A percentile compares a stretch with the other conserved stretches of the same genome.
These are phyloP conservation scores for Myopa tessellatipennis DNA, from an alignment of 2,888 invertebrate species.

Conservation along the genomic window DNA sequence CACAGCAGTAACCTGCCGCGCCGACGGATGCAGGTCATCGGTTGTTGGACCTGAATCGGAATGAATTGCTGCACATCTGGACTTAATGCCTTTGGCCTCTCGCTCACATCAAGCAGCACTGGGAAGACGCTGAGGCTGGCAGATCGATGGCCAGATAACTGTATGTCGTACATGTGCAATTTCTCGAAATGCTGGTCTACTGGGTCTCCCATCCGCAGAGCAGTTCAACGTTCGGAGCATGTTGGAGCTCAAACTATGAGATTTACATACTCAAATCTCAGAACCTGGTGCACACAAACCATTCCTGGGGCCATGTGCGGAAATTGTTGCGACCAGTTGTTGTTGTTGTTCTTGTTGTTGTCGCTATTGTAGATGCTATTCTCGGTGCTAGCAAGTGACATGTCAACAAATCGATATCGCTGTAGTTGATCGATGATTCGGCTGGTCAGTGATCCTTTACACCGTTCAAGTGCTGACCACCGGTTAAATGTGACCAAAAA, in stretches of 20 bases:
- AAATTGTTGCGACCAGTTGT: conserved; percentile 14
- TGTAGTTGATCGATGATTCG: conserved; percentile 33
- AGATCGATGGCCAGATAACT: conserved; percentile 35
- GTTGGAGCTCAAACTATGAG: conserved; percentile 2
- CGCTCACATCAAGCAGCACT: background rate
- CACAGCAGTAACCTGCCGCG: conserved; percentile 26
- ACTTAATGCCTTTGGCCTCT: conserved; percentile 29
- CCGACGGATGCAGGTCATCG: conserved; percentile 36
- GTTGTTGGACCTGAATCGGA: conserved; percentile 17
- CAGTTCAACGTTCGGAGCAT: background rate
- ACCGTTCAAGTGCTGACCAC: background rate
- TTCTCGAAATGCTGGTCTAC: conserved; percentile 25
- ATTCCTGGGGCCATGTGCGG: conserved; percentile 7
- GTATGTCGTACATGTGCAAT: conserved; percentile 32
- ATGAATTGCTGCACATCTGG: conserved; percentile 30
- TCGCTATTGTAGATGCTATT: conserved; percentile 32
- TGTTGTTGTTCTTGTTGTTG: conserved; percentile 17
- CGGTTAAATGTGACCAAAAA: background rate
- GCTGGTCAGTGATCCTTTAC: background rate
- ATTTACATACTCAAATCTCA: conserved; percentile 37
- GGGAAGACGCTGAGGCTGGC: conserved; percentile 5
- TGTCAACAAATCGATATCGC: conserved; percentile 44
- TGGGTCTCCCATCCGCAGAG: background rate
- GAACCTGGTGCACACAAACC: conserved; percentile 3
- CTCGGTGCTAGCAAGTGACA: conserved; percentile 44